These are phyloP conservation scores for Anhinga rufa DNA, from an alignment of 2,113 vertebrate species.

Conservation along the genomic window DNA sequence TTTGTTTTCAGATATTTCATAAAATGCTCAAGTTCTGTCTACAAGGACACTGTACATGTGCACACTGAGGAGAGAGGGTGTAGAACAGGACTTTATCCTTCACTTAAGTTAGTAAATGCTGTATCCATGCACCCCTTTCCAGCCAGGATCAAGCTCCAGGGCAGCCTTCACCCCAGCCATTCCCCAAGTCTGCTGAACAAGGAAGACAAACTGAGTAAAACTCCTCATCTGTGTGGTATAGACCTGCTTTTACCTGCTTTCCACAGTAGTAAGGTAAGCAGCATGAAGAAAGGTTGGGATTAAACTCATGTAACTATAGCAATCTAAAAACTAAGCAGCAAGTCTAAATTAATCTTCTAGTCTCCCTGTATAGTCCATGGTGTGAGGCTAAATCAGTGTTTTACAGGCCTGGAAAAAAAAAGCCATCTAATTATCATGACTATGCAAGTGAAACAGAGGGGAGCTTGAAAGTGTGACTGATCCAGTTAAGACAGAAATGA, in stretches of 20 bases:
- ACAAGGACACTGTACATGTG: accelerated
- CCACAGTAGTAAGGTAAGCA: not conserved
- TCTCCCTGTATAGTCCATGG: not conserved
- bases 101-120: not conserved
- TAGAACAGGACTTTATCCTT: not conserved
- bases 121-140: not conserved
- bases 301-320: not conserved
- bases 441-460: not conserved
- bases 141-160: not conserved
- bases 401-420: not conserved
- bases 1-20: not conserved
- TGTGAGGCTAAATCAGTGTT: not conserved
- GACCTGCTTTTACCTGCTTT: not conserved
- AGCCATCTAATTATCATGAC: not conserved
- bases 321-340: not conserved
- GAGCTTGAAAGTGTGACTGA: not conserved
- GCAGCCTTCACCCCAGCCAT: not conserved
- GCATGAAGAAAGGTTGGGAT: not conserved
- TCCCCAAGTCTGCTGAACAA: not conserved
- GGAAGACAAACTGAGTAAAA: not conserved
- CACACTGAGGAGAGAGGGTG: accelerated
- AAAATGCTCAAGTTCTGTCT: not conserved
- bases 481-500: not conserved
- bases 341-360: not conserved
- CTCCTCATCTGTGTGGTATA: not conserved